Evolutionary conservation across 1,140 invertebrate genomes (phyloP).

Genomic region (Temnothorax curvispinosus): DNA sequence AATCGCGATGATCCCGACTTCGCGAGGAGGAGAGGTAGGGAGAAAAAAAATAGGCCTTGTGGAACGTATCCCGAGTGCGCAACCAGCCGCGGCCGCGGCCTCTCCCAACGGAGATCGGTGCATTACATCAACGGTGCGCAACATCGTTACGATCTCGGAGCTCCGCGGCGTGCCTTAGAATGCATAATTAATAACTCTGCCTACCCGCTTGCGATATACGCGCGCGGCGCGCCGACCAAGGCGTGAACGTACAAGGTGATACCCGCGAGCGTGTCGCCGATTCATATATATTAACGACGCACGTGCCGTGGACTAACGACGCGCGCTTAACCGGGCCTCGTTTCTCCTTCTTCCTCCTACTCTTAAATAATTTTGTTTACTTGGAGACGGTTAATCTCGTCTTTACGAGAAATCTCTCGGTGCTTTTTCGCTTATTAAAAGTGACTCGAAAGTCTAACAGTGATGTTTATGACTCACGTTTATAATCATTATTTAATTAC

Average conservation of each 20-base stretch:
- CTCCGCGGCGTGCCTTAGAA: slow-evolving; percentile 42
- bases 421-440: not conserved
- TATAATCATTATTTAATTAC: too few relatives aligned
- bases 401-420: not conserved
- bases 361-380: not conserved
- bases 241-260: slow-evolving; percentile 55
- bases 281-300: slow-evolving; percentile 25
- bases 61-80: slow-evolving; percentile 28
- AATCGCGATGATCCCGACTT: not conserved
- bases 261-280: slow-evolving; percentile 13
- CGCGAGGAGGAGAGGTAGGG: not conserved
- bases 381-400: not conserved
- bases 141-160: slow-evolving; percentile 56
- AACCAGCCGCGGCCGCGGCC: slow-evolving; percentile 4
- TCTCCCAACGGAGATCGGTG: slow-evolving; percentile 49
- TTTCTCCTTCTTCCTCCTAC: not conserved
- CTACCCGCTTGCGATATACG: slow-evolving; percentile 64
- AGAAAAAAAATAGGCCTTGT: not conserved
- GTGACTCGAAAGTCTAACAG: not conserved
- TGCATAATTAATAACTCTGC: slow-evolving; percentile 72
- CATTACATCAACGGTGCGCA: slow-evolving; percentile 45
- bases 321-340: not conserved
- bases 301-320: not conserved
- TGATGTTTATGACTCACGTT: not conserved
- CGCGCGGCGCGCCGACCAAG: not conserved